These are phyloP conservation scores for Timandra comae DNA, from an alignment of 2,888 invertebrate species.

Conservation along the genomic window DNA sequence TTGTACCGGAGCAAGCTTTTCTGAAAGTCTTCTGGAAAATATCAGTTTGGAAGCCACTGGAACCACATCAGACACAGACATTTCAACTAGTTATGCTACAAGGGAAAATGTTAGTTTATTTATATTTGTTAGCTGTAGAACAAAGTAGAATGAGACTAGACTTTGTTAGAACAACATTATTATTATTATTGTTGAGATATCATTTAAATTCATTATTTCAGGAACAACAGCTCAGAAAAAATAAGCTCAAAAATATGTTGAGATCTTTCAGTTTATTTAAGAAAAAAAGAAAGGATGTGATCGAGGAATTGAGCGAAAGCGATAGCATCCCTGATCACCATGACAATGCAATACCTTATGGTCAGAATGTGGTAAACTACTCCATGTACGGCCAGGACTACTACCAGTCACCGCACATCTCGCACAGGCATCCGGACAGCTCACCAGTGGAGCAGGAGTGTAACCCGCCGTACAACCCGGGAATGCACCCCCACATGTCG, in stretches of 20 bases:
- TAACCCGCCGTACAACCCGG: constrained; percentile 19
- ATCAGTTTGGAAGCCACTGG: constrained; percentile 42
- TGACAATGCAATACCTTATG: no score
- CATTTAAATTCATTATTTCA: no score
- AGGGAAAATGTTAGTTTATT: constrained; percentile 7
- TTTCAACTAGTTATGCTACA: constrained; percentile 34
- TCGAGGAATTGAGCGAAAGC: constrained; percentile 50
- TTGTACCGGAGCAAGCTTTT: constrained; percentile 42
- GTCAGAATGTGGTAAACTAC: no score
- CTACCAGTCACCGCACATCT: constrained; percentile 28
- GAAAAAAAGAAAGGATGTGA: constrained; percentile 46
- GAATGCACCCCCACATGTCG: constrained; percentile 1
- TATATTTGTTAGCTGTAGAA: no score
- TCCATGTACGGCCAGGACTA: constrained; percentile 50
- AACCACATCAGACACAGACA: constrained; percentile 35
- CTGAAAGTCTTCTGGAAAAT: constrained; percentile 55
- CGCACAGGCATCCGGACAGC: constrained; percentile 14
- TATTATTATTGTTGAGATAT: no score
- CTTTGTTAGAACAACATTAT: no score
- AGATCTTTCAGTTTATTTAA: constrained; percentile 44
- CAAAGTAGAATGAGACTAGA: no score
- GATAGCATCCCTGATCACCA: constrained; percentile 23
- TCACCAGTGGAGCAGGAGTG: constrained; percentile 7
- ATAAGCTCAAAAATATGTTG: constrained; percentile 43
- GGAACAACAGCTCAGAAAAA: constrained; percentile 33